Evolutionary conservation across 2,113 vertebrate genomes (phyloP).

Genomic region (Mus musculus): GRCm39 chr9:50255001-50255500

Average conservation of each 20-base stretch:
- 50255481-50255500: background rate
- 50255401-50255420: background rate
- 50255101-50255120: background rate
- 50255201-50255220: background rate
- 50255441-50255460: background rate
- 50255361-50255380: background rate
- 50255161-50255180: background rate
- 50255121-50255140: background rate
- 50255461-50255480: background rate
- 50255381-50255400: background rate
- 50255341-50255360: too few relatives aligned
- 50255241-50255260: background rate
- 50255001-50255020: constrained; percentile 66
- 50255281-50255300: background rate
- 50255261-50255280: background rate
- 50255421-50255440: background rate
- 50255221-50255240: background rate
- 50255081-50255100: constrained; percentile 16
- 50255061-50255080: background rate
- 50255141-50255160: background rate
- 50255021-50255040: constrained; percentile 54
- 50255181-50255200: constrained; percentile 1
- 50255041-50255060: constrained; percentile 38
- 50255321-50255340: background rate
- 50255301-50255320: background rate